Evolutionary conservation across 2,888 invertebrate genomes (phyloP).

Genomic region (Ophion slaviceki): DNA sequence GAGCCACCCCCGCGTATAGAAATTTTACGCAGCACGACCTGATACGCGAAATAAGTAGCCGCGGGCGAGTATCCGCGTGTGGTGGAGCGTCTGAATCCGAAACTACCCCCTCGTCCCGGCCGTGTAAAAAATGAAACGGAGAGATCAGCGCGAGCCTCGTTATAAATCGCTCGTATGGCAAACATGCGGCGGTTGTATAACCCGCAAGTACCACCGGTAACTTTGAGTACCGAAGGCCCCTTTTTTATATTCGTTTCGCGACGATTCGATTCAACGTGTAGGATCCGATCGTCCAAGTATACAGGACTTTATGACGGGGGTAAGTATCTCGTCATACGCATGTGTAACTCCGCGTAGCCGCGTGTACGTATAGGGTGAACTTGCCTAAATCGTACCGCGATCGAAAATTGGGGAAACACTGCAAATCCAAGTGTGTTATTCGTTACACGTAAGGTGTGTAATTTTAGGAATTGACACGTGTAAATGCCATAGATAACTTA

Average conservation of each 20-base stretch:
- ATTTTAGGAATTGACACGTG: too few relatives aligned
- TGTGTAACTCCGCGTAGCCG: too few relatives aligned
- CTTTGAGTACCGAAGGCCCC: constrained; percentile 13
- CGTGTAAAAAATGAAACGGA: not conserved
- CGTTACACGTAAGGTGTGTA: too few relatives aligned
- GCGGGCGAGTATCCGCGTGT: constrained; percentile 67
- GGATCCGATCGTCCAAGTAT: constrained; percentile 43
- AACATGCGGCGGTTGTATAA: too few relatives aligned
- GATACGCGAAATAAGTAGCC: constrained; percentile 81
- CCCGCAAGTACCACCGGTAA: too few relatives aligned
- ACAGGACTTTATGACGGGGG: constrained; percentile 9
- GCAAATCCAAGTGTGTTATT: too few relatives aligned
- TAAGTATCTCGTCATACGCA: too few relatives aligned
- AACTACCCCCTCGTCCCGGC: not conserved
- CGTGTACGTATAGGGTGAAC: too few relatives aligned
- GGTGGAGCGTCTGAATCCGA: constrained; percentile 39
- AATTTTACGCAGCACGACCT: constrained; percentile 74
- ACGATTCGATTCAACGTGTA: constrained; percentile 61
- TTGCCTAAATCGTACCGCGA: too few relatives aligned
- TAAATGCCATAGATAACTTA: too few relatives aligned
- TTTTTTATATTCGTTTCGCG: constrained; percentile 47
- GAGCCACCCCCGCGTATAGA: constrained; percentile 71
- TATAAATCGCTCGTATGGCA: too few relatives aligned
- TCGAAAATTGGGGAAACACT: too few relatives aligned
- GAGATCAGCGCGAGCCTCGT: not conserved